Base-by-base conservation (phyloP, 2,797 vertebrate genomes). In the Sebastes matsubarae region DNA sequence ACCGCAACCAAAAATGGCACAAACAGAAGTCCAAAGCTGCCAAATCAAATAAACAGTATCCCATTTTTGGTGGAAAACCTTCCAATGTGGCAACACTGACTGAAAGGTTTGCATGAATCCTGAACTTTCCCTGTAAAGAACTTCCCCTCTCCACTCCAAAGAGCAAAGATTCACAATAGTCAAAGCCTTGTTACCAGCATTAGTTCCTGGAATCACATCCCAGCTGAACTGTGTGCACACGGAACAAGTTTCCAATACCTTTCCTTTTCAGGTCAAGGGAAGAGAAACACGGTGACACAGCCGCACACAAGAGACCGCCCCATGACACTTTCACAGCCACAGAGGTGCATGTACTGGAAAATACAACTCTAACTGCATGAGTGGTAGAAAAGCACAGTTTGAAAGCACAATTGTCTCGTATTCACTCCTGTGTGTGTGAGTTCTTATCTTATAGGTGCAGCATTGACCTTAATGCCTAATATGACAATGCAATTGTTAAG, bases 221-320 rank as follows among this genome's bases (percentile, higher is more conserved):
- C 25, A 27, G 60, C 71, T 59, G 59, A 65, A 71, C 70, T 68
- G 71, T 58, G 75, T 84, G 72, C 32, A 60, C 77, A 70, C 42
- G 11, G 50, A 59, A 75, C 77, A 85, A 42, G 71, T 87, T 71
- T 81, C 78, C 76, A 89, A 93, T 93, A 94, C 90, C 92, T 93
- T 95, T 94, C 91, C 93, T 94, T 94, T 94, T 94, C 89, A 90
- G 92, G 89, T 91, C 89, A 89, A 72, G 14, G 81, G 78, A 83
- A 38, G 54, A 90, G 86, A 81, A 84, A 85, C 80, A 58, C 34
- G 22, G 68, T 65, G 54, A 84, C 74, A 66, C 75, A 55, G 77
- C 61, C n/a, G 50, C 22, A 29, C 78, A 79, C 55, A 70, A 64
- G 34, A 87, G 72, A 89, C 80, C 77, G 32, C 25, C 20, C 54